Evolutionary conservation across 2,888 invertebrate species (phyloP), one percentile per base, ranked within the genome.

Genomic region (Caenorhabditis imperialis): DNA sequence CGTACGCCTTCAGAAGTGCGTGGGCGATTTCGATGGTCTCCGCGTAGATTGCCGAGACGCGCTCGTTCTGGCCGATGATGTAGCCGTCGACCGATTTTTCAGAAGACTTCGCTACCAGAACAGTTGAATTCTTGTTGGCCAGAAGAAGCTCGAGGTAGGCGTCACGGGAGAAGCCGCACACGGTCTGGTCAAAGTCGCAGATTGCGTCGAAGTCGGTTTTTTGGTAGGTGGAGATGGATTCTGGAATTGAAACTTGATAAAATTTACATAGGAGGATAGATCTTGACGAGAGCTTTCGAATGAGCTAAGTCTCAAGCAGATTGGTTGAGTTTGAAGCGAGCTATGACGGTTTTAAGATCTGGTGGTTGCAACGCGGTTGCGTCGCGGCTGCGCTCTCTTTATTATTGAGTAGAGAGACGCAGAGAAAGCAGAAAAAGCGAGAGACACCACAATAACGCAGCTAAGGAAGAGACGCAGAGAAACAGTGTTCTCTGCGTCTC

Each of bases 1-100:
- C 70, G 60, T 84, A 81, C 7, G 78, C 62, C 35, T 77, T 70
- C 10, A 86, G 48, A 47, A 86, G 80, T 14, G 84, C 69, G 25
- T 86, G 81, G 20, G 85, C 85, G 25, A 86, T 75, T 33, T 77
- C 75, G 23, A 81, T 77, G 7, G 77, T 75, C 55, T 85, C 84
- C 2, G 85, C 86, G 69, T 86, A 86, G 33, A 86, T 65, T 38
- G 77, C 69, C 27, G 83, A 60, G 37, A 86, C 71, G 38, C 74
- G 71, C 4, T 74, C 69, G 10, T 76, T 77, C 33, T 71, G 76
- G 54, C 71, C 77, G 8, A 70, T 65, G 20, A 80, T 60, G 18
- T 70, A 42, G 10, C 80, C 80, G 37, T 80, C 76, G 18, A 80
- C 67, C 3, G 65, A 50, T 25, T 30, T 30, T 10, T 65, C 78